phyloP scores from a whole-genome alignment of 2,888 invertebrate genomes.

The Phyto melanocephala region DNA sequence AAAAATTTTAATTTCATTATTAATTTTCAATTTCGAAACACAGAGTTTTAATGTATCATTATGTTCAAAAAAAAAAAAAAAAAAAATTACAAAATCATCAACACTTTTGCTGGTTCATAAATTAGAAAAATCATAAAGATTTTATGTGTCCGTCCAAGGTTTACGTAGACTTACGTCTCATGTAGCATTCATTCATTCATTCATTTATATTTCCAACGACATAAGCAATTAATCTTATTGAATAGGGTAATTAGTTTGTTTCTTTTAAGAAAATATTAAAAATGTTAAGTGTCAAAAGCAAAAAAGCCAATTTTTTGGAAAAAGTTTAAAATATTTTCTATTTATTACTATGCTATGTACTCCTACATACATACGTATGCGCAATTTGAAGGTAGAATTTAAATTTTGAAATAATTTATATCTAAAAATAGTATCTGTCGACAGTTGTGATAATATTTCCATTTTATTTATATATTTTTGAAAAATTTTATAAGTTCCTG shows the following conservation, averaged over 20 bases:
- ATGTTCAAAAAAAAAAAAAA: conserved; percentile 24
- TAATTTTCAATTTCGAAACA: neutral
- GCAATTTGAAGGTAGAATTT: no score
- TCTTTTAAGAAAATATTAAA: neutral
- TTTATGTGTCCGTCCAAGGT: neutral
- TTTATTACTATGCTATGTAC: no score
- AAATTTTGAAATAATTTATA: no score
- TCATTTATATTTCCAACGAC: neutral
- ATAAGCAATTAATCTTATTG: conserved; percentile 27
- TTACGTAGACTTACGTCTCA: neutral
- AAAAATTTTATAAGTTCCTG: no score
- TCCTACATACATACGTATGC: no score
- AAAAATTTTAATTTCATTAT: neutral
- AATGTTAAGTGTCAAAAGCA: neutral
- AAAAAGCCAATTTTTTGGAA: neutral
- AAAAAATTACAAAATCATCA: neutral
- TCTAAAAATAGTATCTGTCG: no score
- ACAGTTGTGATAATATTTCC: no score
- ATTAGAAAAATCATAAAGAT: neutral
- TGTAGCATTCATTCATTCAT: neutral
- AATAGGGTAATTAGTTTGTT: neutral
- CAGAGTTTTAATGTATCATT: conserved; percentile 25
- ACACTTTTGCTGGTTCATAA: neutral
- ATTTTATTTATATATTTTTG: no score
- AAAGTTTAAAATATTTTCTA: neutral